Base-by-base conservation (phyloP, 2,797 vertebrate species). In the Allobates femoralis region DNA sequence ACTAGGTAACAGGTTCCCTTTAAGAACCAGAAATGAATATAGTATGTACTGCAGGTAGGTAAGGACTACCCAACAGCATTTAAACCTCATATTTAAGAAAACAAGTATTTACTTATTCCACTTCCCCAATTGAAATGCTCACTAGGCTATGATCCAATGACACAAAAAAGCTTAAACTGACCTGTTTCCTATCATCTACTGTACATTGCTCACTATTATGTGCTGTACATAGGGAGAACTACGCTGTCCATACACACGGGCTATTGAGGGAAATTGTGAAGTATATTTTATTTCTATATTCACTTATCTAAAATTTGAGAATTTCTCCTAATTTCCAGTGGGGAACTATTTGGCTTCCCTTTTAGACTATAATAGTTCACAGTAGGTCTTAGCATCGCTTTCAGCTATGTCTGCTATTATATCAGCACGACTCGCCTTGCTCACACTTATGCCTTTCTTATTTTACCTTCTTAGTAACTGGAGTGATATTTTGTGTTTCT, bases 401-500 rank as follows among this genome's bases (percentile, higher is more conserved):
- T 74, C 69, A 16, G 21, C 67, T 71, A 23, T 21, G 21, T 46
- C 11, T 74, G 11, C n/a, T 46, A 74, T 50, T 50, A 50, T 74
- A 46, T 6, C 69, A 50, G 23, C 69, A 50, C 21, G 50, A 32
- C 30, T 23, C 10, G 75, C 21, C 51, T 56, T 55, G 28, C 18
- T 77, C 51, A 18, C 75, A 77, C 28, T 8, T 28, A 15, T 51
- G 41, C 12, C 15, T 77, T 55, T 77, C 28, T 56, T 56, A 32
- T 55, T 55, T 77, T 23, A 18, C 51, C 30, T 56, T 32, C 75
- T 77, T 46, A 41, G 51, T 19, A 21, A 8, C 28, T 21, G 5
- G 16, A 76, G 46, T 75, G 41, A 76, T 76, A 26, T 76, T 76
- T 28, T 76, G 26, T 53, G n/a, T 30, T 28, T 55, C 28, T 18